Conservation (phyloP, 2,113 vertebrate species). For the Gobiocypris rarus region DNA sequence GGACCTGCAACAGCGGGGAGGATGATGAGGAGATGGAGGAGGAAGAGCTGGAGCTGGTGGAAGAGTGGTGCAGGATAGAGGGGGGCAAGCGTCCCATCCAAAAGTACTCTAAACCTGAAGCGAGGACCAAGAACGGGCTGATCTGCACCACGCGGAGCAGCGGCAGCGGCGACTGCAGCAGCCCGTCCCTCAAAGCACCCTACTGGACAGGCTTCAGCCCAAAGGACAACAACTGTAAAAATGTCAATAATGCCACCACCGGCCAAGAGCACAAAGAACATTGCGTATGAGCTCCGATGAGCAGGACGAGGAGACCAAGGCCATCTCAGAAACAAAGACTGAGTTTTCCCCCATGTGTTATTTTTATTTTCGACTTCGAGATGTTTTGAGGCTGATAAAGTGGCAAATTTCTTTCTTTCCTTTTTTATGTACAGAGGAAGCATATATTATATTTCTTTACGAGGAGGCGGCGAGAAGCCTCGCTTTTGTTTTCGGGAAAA, state of each 20-base stretch:
- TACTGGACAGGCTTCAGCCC: constrained; percentile 84
- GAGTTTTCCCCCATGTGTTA: constrained; percentile 67
- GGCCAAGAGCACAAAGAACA: constrained; percentile 83
- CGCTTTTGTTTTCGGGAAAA: constrained; percentile 60
- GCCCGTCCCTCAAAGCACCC: constrained; percentile 81
- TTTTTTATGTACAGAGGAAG: constrained; percentile 83
- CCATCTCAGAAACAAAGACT: constrained; percentile 61
- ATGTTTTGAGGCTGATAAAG: constrained; percentile 31
- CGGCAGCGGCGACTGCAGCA: constrained; percentile 10
- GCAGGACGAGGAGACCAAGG: constrained; percentile 54
- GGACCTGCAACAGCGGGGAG: constrained; percentile 78
- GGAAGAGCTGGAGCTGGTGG: constrained; percentile 69
- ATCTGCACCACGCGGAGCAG: constrained; percentile 80
- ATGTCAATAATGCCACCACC: constrained; percentile 74
- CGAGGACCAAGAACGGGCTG: constrained; percentile 78
- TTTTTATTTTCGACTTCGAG: constrained; percentile 69
- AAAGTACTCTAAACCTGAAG: constrained; percentile 83
- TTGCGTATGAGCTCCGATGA: constrained; percentile 63
- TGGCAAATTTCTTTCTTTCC: constrained; percentile 38
- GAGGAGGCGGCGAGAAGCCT: constrained; percentile 72
- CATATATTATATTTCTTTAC: constrained; percentile 67
- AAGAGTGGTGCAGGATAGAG: constrained; percentile 70
- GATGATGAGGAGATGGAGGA: constrained; percentile 81
- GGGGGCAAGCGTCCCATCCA: constrained; percentile 84
- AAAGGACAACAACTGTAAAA: constrained; percentile 93